These are phyloP conservation scores for Entomyzon cyanotis DNA, from an alignment of 2,113 vertebrate species.

Conservation along the genomic window DNA sequence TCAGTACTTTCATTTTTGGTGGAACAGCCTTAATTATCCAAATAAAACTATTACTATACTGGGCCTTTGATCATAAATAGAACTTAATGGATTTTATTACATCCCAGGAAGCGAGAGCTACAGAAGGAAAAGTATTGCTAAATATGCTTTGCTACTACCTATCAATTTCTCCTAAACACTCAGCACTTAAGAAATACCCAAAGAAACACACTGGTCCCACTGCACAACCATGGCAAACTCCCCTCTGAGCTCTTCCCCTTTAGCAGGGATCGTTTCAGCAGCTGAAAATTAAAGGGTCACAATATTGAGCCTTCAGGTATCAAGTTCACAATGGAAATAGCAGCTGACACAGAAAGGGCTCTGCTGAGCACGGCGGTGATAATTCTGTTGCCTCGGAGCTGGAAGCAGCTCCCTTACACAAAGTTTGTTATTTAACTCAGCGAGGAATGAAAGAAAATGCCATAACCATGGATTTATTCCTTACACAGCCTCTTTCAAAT, in stretches of 20 bases:
- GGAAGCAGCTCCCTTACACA: conserved; percentile 12
- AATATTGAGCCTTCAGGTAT: conserved; percentile 63
- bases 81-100: conserved; percentile 67
- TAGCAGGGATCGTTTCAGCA: background rate
- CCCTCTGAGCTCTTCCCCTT: conserved; percentile 42
- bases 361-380: background rate
- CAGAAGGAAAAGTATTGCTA: conserved; percentile 49
- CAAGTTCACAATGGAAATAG: conserved; percentile 51
- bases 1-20: background rate
- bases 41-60: conserved; percentile 62
- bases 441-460: conserved; percentile 39
- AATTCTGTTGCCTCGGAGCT: conserved; percentile 40
- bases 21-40: conserved; percentile 43
- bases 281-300: conserved; percentile 69
- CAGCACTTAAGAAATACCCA: conserved; percentile 62
- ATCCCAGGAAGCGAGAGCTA: conserved; percentile 46
- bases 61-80: conserved; percentile 44
- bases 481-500: conserved; percentile 29
- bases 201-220: conserved; percentile 22
- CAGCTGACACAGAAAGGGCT: conserved; percentile 40
- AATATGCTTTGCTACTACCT: conserved; percentile 23
- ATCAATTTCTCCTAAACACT: conserved; percentile 62
- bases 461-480: conserved; percentile 15
- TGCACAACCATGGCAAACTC: background rate
- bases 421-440: conserved; percentile 62